Evolutionary conservation across 2,888 invertebrate genomes (phyloP), one percentile per base, ranked within the genome.

Genomic region (Drosophila lutescens): DNA sequence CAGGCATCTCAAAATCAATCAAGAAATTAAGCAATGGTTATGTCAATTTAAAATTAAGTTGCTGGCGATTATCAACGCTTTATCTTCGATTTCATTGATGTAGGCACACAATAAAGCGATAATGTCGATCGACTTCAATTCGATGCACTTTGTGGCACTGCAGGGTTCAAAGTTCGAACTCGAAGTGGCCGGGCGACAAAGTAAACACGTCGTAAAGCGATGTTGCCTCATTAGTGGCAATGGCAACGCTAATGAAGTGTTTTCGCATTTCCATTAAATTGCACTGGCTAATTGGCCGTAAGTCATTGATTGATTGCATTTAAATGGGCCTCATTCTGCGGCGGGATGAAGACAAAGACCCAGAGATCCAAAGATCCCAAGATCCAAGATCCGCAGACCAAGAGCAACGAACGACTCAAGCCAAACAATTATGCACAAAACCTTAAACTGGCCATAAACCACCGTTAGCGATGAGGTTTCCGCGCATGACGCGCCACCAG

Each of bases 401-500:
- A 55, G 74, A 61, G 47, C 61, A 73, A 72, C 23, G 62, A 50
- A 77, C 73, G 51, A 41, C 47, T 55, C 50, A 46, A 55, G 26
- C 15, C 23, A 51, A 50, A 59, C 53, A 66, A 74, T 59, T 51
- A 58, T 65, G 46, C 53, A 67, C 55, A 41, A 69, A 55, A 69
- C 70, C 70, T 71, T 71, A 61, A 71, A 72, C 55, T 71, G 72
- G 72, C 55, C 61, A 56, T 60, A 61, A 71, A 71, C 36, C 12
- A 72, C 70, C 70, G 70, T 59, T 72, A 63, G 62, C 41, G 68
- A 76, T 66, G 67, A 50, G 68, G 68, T 68, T 56, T 36, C 62
- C 61, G 74, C 80, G 60, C 75, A 74, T 78, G 76, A 75, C 76
- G 67, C 36, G 36, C 68, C 54, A 54, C 68, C 67, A 67, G 54